Conservation (phyloP, 2,797 vertebrate genomes). For the Thalassophryne amazonica region DNA sequence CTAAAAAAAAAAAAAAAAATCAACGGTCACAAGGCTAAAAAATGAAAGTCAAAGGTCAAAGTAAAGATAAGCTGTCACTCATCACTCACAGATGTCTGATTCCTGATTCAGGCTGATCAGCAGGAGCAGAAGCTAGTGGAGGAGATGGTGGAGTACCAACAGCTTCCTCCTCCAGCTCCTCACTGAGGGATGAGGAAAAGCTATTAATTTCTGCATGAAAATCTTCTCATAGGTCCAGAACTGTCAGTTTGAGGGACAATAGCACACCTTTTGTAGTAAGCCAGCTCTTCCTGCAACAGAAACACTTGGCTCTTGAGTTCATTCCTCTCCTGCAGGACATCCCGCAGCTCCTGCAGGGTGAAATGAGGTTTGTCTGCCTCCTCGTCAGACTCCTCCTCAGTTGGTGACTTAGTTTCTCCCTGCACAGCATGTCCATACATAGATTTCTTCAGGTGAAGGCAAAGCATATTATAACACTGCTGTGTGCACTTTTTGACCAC, state of each 20-base stretch:
- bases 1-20: too few relatives aligned
- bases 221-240: neutral
- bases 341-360: slow-evolving; percentile 90
- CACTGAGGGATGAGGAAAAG: slow-evolving; percentile 66
- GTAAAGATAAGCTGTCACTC: neutral
- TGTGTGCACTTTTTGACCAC: too few relatives aligned
- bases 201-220: neutral
- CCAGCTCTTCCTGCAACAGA: slow-evolving; percentile 88
- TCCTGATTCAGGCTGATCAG: slow-evolving; percentile 86
- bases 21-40: too few relatives aligned
- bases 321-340: slow-evolving; percentile 91
- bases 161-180: slow-evolving; percentile 85
- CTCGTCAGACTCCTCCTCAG: slow-evolving; percentile 52
- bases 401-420: too few relatives aligned
- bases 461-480: neutral
- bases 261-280: slow-evolving; percentile 86
- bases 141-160: slow-evolving; percentile 52
- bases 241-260: neutral
- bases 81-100: slow-evolving; percentile 91
- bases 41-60: too few relatives aligned
- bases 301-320: slow-evolving; percentile 92
- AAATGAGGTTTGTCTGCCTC: slow-evolving; percentile 86
- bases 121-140: slow-evolving; percentile 53
- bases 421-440: neutral
- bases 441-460: neutral